These are phyloP conservation scores for Micoletzkya japonica DNA, from an alignment of 2,888 invertebrate species.

Conservation along the genomic window DNA sequence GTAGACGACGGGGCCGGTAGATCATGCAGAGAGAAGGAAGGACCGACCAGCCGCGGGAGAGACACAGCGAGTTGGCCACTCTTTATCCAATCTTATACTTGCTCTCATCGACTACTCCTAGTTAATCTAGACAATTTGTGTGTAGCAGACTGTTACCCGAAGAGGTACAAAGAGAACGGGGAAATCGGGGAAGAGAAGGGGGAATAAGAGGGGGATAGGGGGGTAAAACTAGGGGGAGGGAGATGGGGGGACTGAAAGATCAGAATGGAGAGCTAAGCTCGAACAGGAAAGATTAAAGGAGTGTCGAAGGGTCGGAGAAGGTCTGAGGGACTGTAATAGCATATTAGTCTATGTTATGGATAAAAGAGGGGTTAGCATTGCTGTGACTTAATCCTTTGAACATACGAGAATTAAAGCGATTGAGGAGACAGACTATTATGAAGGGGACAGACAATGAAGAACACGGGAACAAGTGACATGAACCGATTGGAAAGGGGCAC, in stretches of 20 bases:
- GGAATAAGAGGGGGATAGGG: constrained; percentile 5
- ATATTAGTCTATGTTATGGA: not conserved
- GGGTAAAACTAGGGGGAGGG: not conserved
- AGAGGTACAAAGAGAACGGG: not conserved
- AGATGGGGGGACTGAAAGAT: not conserved
- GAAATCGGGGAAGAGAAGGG: constrained; percentile 9
- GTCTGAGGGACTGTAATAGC: not conserved
- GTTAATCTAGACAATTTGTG: not conserved
- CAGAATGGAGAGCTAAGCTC: not conserved
- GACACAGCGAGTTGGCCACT: no score
- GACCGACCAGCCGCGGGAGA: no score
- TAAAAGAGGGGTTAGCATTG: not conserved
- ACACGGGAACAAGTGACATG: not conserved
- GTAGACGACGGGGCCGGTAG: no score
- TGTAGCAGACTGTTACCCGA: not conserved
- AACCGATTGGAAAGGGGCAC: not conserved
- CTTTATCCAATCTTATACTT: no score
- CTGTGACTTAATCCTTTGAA: no score
- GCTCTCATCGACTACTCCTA: no score
- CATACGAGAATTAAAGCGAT: no score
- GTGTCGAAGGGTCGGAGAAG: not conserved
- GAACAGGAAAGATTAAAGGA: not conserved
- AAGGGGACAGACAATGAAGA: not conserved
- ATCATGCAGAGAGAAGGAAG: no score
- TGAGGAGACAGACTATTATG: not conserved